Evolutionary conservation across 1,140 invertebrate genomes (phyloP), one percentile per base, ranked within the genome.

Genomic region (Euwallacea similis): DNA sequence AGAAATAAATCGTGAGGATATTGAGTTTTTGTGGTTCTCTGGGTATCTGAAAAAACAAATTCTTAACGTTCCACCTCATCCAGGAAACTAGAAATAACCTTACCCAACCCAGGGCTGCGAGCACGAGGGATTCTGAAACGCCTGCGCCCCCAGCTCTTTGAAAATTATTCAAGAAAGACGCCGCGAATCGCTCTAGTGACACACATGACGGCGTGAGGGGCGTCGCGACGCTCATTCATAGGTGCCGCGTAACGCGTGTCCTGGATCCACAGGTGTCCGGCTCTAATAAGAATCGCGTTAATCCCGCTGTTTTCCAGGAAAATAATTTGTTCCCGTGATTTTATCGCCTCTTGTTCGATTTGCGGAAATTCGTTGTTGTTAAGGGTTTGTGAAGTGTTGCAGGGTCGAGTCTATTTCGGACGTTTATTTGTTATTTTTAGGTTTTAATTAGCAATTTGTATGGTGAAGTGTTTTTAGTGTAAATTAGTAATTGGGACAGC

Each of bases 71-170:
- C 46, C 2, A 50, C 9, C 46, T 50, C 46, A 7, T 50, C 9
- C 46, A 50, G 46, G 13, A 50, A 2, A 11, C 13, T 11, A 15
- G 58, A 42, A 95, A 60, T 60, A 60, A 60, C 58, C 58, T 60
- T 60, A 60, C 58, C 15, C 58, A 60, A 60, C 58, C 10, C 7
- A 42, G 15, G 10, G 10, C 2, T 10, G 13, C 21, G 41, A 60
- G 58, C 41, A 41, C 41, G 9, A 10, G 58, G 10, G 58, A 42
- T 42, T 50, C 3, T 46, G 47, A 47, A 63, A 63, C 61, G 61
- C 43, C 33, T 63, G 61, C 61, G 61, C 61, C 11, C 11, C 15
- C 9, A 8, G 7, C 43, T n/a, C 33, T 46, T 63, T 46, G 7
- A 63, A 63, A 63, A 63, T 15, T 47, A 33, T 63, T 47, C 13